A percentile compares a stretch with the other conserved stretches of the same genome.
phyloP scores from a whole-genome alignment of 2,888 invertebrate genomes.

The Drosophila falleni region DNA sequence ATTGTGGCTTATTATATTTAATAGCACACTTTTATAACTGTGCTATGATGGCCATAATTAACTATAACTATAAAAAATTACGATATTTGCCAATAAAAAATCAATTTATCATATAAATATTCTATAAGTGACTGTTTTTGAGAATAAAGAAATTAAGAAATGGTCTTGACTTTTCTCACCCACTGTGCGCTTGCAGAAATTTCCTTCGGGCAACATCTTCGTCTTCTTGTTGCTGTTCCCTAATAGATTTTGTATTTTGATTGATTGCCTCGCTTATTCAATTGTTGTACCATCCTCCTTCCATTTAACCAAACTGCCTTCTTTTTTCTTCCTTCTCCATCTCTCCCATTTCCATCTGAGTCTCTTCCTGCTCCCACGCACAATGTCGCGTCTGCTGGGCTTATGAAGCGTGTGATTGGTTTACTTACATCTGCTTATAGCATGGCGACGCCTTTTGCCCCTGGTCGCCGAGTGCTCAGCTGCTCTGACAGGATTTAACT shows the following conservation, averaged over 20 bases:
- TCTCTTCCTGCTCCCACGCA: neutral
- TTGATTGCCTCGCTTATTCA: slow-evolving; percentile 82
- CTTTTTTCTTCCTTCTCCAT: slow-evolving; percentile 1
- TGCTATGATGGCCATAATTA: slow-evolving; percentile 4
- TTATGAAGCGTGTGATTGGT: slow-evolving; percentile 80
- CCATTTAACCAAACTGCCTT: slow-evolving; percentile 14
- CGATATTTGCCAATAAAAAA: neutral
- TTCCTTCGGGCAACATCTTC: slow-evolving; percentile 49
- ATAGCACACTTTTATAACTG: slow-evolving; percentile 11
- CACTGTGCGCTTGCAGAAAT: slow-evolving; percentile 43
- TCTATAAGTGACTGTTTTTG: neutral
- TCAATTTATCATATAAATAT: neutral
- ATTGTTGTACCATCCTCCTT: slow-evolving; percentile 54
- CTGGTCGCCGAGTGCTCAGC: slow-evolving; percentile 24
- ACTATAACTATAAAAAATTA: neutral
- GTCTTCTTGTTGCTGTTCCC: slow-evolving; percentile 34
- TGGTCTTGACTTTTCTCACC: neutral
- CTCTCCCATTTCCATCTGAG: neutral
- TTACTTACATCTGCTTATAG: slow-evolving; percentile 72
- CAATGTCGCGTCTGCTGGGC: slow-evolving; percentile 67
- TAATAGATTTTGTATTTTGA: slow-evolving; percentile 82
- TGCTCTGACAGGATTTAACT: slow-evolving; percentile 72
- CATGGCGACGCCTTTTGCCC: slow-evolving; percentile 26
- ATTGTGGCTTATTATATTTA: slow-evolving; percentile 4
- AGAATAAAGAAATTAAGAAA: neutral